Base-by-base conservation (phyloP, 2,888 invertebrate species). In the Argyra leucocephala region DNA sequence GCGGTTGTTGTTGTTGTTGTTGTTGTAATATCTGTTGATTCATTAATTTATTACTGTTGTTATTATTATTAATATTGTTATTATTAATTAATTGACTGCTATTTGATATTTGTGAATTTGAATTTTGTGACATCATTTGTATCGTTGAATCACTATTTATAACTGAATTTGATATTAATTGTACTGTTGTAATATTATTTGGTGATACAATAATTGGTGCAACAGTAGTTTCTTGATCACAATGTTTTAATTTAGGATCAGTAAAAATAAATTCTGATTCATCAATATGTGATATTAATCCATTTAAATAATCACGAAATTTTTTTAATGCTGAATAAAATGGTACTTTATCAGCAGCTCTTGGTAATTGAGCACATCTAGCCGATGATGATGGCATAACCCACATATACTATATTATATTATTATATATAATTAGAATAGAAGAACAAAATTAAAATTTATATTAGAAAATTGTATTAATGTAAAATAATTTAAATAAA, bases 351-450 rank as follows among this genome's bases (percentile, higher is more conserved):
- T 98, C 97, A 0, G 94, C 92, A 22, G 96, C 96, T 72, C 96
- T 86, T n/a, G 97, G 97, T 72, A 97, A 83, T 80, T 97, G 96
- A 57, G 97, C 95, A 82, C 96, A 97, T 64, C 97, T 86, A 63
- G 97, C 96, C 76, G 95, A 96, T 63, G 96, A 96, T 65, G 96
- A 97, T 70, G 97, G 97, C 96, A 97, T 96, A 77, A 98, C 97
- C 93, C 94, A 98, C 85, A 96, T 93, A 79, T 93, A 90, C 96
- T 96, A 84, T 18, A n/a, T n/a, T n/a, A n/a, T n/a, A 24, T 24
- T 10, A 62, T 62, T 61, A 57, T 63, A 61, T 26, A 64, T 62
- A 65, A 65, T 63, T 22, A 10, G 10, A 18, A 48, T 61, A 65
- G 64, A 63, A 63, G 31, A 23, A 57, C 21, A 57, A 58, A 66